Base-by-base conservation (phyloP, 1,140 invertebrate genomes). In the Brachionus koreanus region DNA sequence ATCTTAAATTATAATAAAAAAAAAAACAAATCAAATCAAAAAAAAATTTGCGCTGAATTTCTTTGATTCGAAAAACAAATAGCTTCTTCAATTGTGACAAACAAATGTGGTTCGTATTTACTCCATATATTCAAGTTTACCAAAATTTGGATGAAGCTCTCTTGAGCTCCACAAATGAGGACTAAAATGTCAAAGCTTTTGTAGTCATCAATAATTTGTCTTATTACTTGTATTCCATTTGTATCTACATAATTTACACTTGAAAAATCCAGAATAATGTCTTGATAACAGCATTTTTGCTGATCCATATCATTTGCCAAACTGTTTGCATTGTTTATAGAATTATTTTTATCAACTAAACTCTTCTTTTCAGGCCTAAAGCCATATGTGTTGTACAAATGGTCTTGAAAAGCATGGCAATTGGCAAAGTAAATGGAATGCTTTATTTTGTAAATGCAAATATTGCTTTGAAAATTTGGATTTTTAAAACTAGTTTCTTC, bases 351-450 rank as follows among this genome's bases (percentile, higher is more conserved):
- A 13, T 74, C 25, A 23, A 43, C 3, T 6, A 74, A 0, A 4
- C 12, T 25, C 43, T 74, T 74, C 25, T 74, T 74, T 35, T 46
- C 10, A 25, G 69, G 69, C 43, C 39, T 25, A 46, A 46, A 46
- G 7, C 69, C 69, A 46, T 74, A 74, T 3, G 19, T 74, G 1
- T 74, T 23, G 42, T 74, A 74, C 10, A 74, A 46, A 33, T 43
- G 39, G 13, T 74, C 69, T 29, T 74, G 69, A 33, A 74, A 74
- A 1, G 39, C 2, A 29, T 74, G 39, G 25, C 69, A 74, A 74
- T 74, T 74, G n/a, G 69, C 69, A 46, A 74, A 74, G 16, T 74
- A 74, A 12, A 74, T 43, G 12, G 69, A 74, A 74, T 74, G 69
- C 4, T 74, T 43, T 23, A 46, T 29, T 33, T 74, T 74, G 16